phyloP scores from a whole-genome alignment of 1,140 invertebrate genomes.

The Caenorhabditis latens region DNA sequence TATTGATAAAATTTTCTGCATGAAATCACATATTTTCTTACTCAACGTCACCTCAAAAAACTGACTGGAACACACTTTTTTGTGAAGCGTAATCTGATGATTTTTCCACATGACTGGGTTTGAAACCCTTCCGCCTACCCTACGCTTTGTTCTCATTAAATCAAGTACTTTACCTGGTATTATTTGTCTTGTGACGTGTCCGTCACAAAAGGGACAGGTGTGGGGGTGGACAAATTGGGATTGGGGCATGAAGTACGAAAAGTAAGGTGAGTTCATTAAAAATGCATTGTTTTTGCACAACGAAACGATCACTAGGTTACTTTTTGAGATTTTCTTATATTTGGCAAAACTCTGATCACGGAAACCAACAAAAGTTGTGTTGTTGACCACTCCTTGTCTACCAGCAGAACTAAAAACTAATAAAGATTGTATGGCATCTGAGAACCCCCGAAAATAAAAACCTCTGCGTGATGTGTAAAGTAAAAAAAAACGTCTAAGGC shows the following conservation, averaged over 20 bases:
- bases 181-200: background rate
- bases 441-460: background rate
- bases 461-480: background rate
- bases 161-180: background rate
- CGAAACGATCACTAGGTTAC: background rate
- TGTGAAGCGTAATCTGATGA: background rate
- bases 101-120: background rate
- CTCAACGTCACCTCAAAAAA: background rate
- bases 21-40: background rate
- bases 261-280: background rate
- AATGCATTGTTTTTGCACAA: background rate
- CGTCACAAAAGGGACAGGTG: background rate
- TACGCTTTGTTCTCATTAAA: background rate
- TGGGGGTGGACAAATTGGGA: background rate
- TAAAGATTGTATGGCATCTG: constrained; percentile 2
- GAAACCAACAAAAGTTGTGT: background rate
- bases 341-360: background rate
- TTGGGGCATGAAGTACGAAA: background rate
- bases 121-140: constrained; percentile 9
- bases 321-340: background rate
- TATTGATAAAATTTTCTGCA: background rate
- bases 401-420: background rate
- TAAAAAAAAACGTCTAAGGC: background rate
- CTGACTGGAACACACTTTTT: background rate
- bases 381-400: background rate